These are phyloP conservation scores for Achlya flavicornis DNA, from an alignment of 2,888 invertebrate genomes.

Conservation along the genomic window DNA sequence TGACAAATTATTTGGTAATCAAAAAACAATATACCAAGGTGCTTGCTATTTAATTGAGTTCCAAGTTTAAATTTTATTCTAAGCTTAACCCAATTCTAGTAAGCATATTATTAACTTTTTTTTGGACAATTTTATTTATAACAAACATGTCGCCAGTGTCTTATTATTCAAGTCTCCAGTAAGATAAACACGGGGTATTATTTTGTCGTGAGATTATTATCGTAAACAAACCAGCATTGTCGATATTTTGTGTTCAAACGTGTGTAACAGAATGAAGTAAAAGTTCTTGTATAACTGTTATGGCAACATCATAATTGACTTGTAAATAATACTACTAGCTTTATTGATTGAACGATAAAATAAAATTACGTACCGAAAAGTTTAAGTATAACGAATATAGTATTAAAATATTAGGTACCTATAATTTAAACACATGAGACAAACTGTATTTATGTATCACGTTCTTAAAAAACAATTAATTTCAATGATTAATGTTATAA, in stretches of 20 bases:
- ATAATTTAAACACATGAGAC: no score
- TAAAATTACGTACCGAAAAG: neutral
- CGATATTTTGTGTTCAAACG: constrained; percentile 50
- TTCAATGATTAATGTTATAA: no score
- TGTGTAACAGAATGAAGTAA: constrained; percentile 46
- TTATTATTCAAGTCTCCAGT: no score
- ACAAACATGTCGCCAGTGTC: no score
- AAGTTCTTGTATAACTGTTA: constrained; percentile 43
- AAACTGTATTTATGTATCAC: no score
- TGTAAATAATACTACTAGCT: constrained; percentile 8
- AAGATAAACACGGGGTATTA: constrained; percentile 23
- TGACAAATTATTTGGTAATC: neutral
- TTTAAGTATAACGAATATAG: neutral
- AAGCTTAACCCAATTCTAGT: no score
- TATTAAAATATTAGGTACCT: no score
- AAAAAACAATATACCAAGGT: neutral
- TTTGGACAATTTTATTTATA: no score
- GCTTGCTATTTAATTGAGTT: neutral
- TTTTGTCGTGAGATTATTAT: constrained; percentile 51
- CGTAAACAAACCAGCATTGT: constrained; percentile 43
- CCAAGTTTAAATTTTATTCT: no score
- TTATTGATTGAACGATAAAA: constrained; percentile 1
- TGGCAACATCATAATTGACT: constrained; percentile 16
- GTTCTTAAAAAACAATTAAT: no score
- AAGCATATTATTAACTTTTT: no score